Evolutionary conservation across 2,113 vertebrate species (phyloP), one percentile per base, ranked within the genome.

Genomic region (Nerophis ophidion): DNA sequence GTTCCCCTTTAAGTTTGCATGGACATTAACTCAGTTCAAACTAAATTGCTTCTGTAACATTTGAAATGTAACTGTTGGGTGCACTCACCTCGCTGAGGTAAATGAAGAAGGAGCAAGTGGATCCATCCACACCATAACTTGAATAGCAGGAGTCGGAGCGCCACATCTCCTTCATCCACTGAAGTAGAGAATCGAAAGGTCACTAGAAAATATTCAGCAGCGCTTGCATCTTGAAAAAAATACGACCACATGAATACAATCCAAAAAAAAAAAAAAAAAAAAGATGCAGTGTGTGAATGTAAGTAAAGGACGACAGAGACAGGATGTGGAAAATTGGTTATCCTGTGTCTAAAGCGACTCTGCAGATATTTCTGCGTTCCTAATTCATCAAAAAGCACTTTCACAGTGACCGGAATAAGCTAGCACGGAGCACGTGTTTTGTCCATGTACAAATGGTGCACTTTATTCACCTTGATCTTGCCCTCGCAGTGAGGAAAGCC

Each of bases 101-200:
- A 91, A 99, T 99, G 91, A 98, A 97, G 83, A 93, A 99, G 64
- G 96, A 98, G 85, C 97, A 99, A 0, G 89, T 91, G 80, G 94
- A 94, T 9, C 96, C 96, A 35, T 98, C 97, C 57, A 99, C 96
- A 17, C 97, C 97, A 0, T 98, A 98, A 74, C 90, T 95, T 19
- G 85, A 78, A 0, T 98, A 99, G 87, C 97, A 99, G 72, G 92
- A 86, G 84, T 98, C 97, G 0, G 97, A 96, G 51, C 91, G 92
- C 97, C 96, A 98, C 97, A 98, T 99, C 70, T 98, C 95, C 86
- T 93, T 98, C 97, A 98, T 98, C 97, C 97, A 99, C 96, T 99
- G 80, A 58, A 50, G 48, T 74, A 53, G 16, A 77, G 51, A 33
- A 77, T 26, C 17, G 66, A 44, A 59, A n/a, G 7, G 0, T 60